Base-by-base conservation (phyloP, 92 coral and sea anemone genomes). In the Meandrina meandrites region DNA sequence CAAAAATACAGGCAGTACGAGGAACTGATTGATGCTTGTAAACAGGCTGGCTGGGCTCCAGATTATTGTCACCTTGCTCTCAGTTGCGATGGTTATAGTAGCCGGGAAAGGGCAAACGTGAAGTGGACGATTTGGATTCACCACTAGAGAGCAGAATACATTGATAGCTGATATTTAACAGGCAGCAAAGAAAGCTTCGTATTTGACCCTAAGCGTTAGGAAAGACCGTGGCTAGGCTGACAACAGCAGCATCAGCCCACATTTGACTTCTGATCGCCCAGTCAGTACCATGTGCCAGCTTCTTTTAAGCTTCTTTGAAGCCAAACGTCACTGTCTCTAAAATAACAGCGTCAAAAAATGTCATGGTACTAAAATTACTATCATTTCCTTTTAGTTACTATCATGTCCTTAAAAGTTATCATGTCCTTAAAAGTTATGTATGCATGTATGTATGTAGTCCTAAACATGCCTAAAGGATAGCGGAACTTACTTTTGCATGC, bases 1-100 rank as follows among this genome's bases (percentile, higher is more conserved):
- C 56, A 54, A 70, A 84, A 75, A 75, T 27, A 30, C 45, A 58
- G 24, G 34, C 84, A 72, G 24, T 80, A 80, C 35, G 84, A 54
- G 47, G 51, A 80, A 30, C 17, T 78, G 21, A 45, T 9, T 50
- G 54, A 50, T 3, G 54, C 54, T 3, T 50, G 54, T 3, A 50
- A 13, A 50, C 14, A 50, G 5, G 54, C 54, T 50, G 54, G 54
- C 54, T 50, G 54, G 54, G 16, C 1, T 50, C 54, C 54, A 50
- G 54, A 50, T 50, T 50, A 50, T 50, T 50, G 16, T 50, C 54
- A 50, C 54, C 8, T 50, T 50, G 54, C 54, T 50, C 8, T 50
- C 54, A 13, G 54, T 13, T 40, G 45, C 45, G 6, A 40, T 40
- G 45, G 45, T 40, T 6, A 40, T 40, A 2, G 2, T 2, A 40